Base-by-base conservation (phyloP, 2,888 invertebrate species). In the Coelinius sp. region DNA sequence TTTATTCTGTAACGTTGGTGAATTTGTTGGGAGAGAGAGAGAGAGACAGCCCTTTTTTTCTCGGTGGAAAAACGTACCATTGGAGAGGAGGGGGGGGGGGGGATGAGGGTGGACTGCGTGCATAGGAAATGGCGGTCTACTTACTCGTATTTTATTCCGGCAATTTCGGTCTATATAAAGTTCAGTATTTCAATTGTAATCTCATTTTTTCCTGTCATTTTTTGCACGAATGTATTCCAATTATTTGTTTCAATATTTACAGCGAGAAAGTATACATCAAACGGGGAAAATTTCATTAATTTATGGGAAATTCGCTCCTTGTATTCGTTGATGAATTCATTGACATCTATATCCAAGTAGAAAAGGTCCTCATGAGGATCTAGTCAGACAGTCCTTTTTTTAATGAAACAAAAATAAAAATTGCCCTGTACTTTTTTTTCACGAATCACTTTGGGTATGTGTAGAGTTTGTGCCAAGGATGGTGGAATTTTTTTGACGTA, bases 401-500 rank as follows among this genome's bases (percentile, higher is more conserved):
- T n/a, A 25, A 12, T 14, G 12, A n/a, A 1, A 31, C 35, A 35
- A 59, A 25, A 59, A 20, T 17, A n/a, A 59, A 27, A 14, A 35
- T 53, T 24, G 24, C 7, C 4, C 1, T 0, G 49, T 53, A 14
- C 12, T 53, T 53, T 53, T 53, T 53, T 12, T 53, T 1, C 24
- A 27, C 20, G 59, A 20, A 25, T 31, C 44, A 44, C 20, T 25
- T 10, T 12, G 25, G 14, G 22, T 35, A 53, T 59, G 31, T 5
- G 62, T 22, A 27, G 44, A 27, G 14, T 41, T 53, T 38, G 49
- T 17, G 14, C 67, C 76, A 77, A 80, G 81, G 82, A 79, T 82
- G 79, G 74, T 73, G 82, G 81, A 84, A 85, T 84, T 84, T 81
- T 77, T 71, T 20, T 14, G 17, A 4, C 80, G 83, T 83, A 84